phyloP scores from a whole-genome alignment of 2,113 vertebrate genomes.

The Aptenodytes patagonicus region DNA sequence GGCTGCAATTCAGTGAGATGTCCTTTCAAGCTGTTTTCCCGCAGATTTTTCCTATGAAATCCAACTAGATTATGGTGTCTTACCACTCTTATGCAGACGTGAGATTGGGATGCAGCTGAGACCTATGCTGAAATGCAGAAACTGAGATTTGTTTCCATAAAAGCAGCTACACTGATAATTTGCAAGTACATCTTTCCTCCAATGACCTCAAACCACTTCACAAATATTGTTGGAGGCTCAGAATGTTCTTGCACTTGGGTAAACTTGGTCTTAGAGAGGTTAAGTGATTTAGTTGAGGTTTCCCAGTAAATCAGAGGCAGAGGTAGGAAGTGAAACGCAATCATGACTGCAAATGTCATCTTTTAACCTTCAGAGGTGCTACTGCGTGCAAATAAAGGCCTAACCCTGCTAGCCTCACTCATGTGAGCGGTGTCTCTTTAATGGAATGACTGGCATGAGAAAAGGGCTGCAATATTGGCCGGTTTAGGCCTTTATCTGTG shows the following conservation, averaged over 20 bases:
- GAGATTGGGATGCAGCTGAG: not conserved
- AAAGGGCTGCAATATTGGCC: not conserved
- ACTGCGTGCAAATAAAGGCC: not conserved
- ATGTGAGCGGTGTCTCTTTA: not conserved
- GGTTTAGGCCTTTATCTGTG: not conserved
- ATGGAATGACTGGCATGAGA: not conserved
- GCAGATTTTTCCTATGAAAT: not conserved
- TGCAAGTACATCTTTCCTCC: slow-evolving; percentile 16
- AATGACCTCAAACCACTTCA: not conserved
- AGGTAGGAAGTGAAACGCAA: slow-evolving; percentile 48
- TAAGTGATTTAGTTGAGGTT: slow-evolving; percentile 49
- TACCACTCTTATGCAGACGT: not conserved
- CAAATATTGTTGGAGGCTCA: not conserved
- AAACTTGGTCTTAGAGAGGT: slow-evolving; percentile 29
- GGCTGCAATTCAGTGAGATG: not conserved
- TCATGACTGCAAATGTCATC: slow-evolving; percentile 21
- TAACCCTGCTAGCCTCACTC: not conserved
- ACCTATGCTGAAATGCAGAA: not conserved
- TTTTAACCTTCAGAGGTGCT: slow-evolving; percentile 37
- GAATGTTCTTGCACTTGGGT: not conserved
- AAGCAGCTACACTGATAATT: not conserved
- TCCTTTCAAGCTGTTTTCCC: not conserved
- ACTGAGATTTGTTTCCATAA: not conserved
- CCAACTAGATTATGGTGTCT: not conserved
- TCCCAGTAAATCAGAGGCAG: slow-evolving; percentile 42